Percentiles rank a stretch among this genome's conserved stretches.
Evolutionary conservation across 2,888 invertebrate genomes (phyloP).

Genomic region (Xestia sexstrigata): DNA sequence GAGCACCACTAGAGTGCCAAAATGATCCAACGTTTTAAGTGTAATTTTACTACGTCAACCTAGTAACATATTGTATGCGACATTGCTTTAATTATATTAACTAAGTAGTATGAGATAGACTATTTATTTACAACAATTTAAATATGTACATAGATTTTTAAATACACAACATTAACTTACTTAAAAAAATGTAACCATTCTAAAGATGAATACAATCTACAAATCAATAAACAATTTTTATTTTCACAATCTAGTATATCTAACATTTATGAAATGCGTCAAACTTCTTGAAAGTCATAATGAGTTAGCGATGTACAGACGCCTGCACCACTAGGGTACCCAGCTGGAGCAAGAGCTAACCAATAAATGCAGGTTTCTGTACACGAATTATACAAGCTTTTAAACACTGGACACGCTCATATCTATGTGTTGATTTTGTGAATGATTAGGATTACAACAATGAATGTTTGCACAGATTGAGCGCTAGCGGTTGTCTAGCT

Average conservation of each 20-base stretch:
- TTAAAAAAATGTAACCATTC: conserved; percentile 72
- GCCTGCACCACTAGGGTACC: conserved; percentile 6
- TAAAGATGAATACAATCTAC: conserved; percentile 70
- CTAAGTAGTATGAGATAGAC: conserved; percentile 83
- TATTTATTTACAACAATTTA: conserved; percentile 89
- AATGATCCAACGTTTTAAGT: conserved; percentile 59
- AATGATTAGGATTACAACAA: conserved; percentile 24
- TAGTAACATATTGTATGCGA: conserved; percentile 68
- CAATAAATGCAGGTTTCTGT: conserved; percentile 15
- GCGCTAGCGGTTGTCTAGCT: conserved; percentile 33
- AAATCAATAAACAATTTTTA: conserved; percentile 68
- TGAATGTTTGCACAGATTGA: conserved; percentile 36
- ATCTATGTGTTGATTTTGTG: conserved; percentile 26
- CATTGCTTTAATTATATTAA: conserved; percentile 62
- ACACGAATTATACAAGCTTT: conserved; percentile 39
- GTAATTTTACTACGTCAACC: conserved; percentile 65
- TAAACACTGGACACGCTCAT: conserved; percentile 40
- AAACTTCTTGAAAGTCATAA: conserved; percentile 54
- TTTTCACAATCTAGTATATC: conserved; percentile 68
- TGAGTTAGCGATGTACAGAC: conserved; percentile 17
- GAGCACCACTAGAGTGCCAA: conserved; percentile 68
- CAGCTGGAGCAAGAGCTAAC: background rate
- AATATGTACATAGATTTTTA: conserved; percentile 86
- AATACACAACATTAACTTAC: conserved; percentile 84
- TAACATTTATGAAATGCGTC: conserved; percentile 75